Evolutionary conservation across 2,888 invertebrate genomes (phyloP).

Genomic region (Creontiades dilutus): DNA sequence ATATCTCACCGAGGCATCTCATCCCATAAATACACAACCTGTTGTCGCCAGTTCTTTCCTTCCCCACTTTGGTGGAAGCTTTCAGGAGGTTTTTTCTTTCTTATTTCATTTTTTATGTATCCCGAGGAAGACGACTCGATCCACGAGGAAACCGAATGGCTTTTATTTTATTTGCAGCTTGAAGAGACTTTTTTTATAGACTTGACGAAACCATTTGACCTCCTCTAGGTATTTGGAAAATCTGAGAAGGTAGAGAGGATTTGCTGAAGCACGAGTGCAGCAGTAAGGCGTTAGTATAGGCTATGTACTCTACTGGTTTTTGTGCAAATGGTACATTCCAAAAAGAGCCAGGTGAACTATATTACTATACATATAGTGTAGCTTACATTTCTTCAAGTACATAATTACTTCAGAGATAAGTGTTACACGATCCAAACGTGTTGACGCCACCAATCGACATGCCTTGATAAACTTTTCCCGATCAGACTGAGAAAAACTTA

Average conservation of each 20-base stretch:
- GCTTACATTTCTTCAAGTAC: too few relatives aligned
- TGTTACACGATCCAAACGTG: too few relatives aligned
- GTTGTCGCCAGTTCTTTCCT: constrained; percentile 60
- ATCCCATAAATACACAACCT: constrained; percentile 69
- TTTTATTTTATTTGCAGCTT: neutral
- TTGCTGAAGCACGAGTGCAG: neutral
- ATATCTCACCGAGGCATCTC: constrained; percentile 67
- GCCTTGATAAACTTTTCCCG: too few relatives aligned
- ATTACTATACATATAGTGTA: too few relatives aligned
- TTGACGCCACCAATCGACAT: too few relatives aligned
- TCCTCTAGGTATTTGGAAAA: neutral
- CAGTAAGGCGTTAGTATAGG: too few relatives aligned
- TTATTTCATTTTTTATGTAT: constrained; percentile 36
- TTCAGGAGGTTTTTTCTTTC: constrained; percentile 21
- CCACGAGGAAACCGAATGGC: neutral
- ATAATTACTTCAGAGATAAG: too few relatives aligned
- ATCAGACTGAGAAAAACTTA: too few relatives aligned
- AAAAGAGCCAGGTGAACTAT: too few relatives aligned
- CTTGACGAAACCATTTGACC: neutral
- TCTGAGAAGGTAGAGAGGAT: neutral
- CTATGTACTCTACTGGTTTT: too few relatives aligned
- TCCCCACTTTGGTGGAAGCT: constrained; percentile 21
- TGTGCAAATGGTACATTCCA: too few relatives aligned
- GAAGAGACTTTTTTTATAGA: neutral
- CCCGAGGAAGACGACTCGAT: constrained; percentile 28